Base-by-base conservation (phyloP, 2,113 vertebrate genomes). In the Caracal caracal region DNA sequence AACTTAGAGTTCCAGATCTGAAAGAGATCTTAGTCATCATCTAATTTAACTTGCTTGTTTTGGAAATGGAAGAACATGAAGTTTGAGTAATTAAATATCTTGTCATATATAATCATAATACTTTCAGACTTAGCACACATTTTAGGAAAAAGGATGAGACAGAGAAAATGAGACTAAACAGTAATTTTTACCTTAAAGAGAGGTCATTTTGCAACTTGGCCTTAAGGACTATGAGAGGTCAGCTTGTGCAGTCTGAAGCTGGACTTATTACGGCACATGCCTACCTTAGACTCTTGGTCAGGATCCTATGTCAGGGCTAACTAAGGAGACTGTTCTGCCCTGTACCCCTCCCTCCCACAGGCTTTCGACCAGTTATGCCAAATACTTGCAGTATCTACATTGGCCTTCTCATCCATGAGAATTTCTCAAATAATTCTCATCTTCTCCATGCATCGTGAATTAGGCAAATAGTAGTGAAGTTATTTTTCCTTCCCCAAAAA, bases 141-240 rank as follows among this genome's bases (percentile, higher is more conserved):
- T 96, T 97, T 73, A 89, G 76, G 70, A 61, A 82, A 95, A 89
- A 93, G 59, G 59, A 88, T 40, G 30, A 94, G 47, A 92, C 83
- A 61, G 89, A 61, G 51, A 82, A 92, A 75, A 24, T 49, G 12
- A 51, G 24, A 40, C 86, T 75, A 70, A 95, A 87, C 43, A 13
- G 79, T 35, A 76, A 10, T 28, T 97, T 97, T 95, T 84, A 95
- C 53, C 30, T 92, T 94, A 93, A 90, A 95, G 37, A 75, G 43
- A 49, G 95, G 66, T 30, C 33, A 47, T 88, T 90, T 90, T 61
- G 82, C n/a, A 65, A 28, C 6, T 78, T 47, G 37, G 40, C 65
- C 40, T 66, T 40, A 43, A 66, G 33, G 59, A 63, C 51, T 68
- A 7, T 17, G 5, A 84, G 56, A 59, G 12, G 70, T 83, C 37